These are phyloP conservation scores for Helarctos malayanus DNA, from an alignment of 2,797 vertebrate genomes.

Conservation along the genomic window DNA sequence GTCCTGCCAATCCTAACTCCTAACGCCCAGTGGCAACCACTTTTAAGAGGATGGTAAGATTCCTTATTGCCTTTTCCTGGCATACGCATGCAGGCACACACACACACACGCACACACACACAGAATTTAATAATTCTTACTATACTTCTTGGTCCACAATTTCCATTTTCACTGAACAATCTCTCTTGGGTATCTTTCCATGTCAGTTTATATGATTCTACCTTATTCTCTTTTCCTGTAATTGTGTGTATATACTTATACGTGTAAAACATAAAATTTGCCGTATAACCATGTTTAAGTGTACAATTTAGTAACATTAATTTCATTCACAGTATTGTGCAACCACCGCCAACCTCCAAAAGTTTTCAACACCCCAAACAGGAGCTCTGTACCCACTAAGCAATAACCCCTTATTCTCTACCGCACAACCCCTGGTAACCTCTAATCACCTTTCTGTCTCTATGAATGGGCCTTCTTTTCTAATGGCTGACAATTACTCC, in stretches of 20 bases:
- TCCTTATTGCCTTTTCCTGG: not conserved
- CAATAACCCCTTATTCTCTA: not conserved
- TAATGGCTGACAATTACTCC: not conserved
- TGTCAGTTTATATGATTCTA: not conserved
- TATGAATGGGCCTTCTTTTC: not conserved
- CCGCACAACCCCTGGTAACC: not conserved
- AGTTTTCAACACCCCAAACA: not conserved
- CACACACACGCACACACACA: not conserved
- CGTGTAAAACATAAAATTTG: not conserved
- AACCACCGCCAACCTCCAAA: not conserved
- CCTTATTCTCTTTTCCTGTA: not conserved
- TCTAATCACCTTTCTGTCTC: not conserved
- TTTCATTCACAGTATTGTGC: not conserved
- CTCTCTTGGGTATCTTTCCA: not conserved
- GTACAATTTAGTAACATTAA: not conserved
- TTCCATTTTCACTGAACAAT: not conserved
- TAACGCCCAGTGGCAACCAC: not conserved
- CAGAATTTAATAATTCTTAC: not conserved
- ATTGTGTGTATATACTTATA: not conserved
- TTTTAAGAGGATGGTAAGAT: not conserved
- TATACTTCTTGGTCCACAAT: not conserved
- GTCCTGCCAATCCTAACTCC: not conserved
- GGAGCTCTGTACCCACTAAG: constrained; percentile 11
- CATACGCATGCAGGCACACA: rapidly evolving
- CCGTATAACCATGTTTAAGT: not conserved